A percentile compares a stretch with the other conserved stretches of the same genome.
These are phyloP conservation scores for Drosophila pandora DNA, from an alignment of 1,140 invertebrate genomes.

Conservation along the genomic window DNA sequence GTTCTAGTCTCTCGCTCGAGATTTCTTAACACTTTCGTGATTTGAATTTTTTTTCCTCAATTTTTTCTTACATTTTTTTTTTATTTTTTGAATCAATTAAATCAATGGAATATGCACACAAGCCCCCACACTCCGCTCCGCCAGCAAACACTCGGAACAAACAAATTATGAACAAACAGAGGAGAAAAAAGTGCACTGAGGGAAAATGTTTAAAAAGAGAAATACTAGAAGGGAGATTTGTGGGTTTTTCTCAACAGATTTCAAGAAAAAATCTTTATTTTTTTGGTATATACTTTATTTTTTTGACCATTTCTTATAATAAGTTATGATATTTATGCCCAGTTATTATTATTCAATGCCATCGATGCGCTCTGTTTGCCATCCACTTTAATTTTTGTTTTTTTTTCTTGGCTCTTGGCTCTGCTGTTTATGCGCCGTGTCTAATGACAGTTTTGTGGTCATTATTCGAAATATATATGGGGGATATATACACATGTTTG, in stretches of 20 bases:
- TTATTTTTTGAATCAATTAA: slow-evolving; percentile 72
- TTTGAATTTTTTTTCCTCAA: slow-evolving; percentile 55
- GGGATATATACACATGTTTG: neutral
- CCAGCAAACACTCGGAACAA: slow-evolving; percentile 26
- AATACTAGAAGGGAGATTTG: neutral
- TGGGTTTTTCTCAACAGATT: neutral
- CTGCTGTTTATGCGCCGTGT: slow-evolving; percentile 73
- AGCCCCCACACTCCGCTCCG: slow-evolving; percentile 11
- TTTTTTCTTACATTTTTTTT: slow-evolving; percentile 3
- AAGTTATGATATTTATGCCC: slow-evolving; percentile 16
- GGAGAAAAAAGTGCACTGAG: slow-evolving; percentile 3
- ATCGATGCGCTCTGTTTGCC: slow-evolving; percentile 63
- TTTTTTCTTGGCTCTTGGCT: slow-evolving; percentile 7
- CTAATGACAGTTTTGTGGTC: slow-evolving; percentile 77
- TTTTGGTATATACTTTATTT: neutral
- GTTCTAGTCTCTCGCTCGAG: slow-evolving; percentile 29
- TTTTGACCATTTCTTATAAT: neutral
- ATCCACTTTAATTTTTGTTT: slow-evolving; percentile 42
- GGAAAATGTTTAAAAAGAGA: neutral
- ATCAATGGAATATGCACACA: slow-evolving; percentile 46
- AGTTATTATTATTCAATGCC: slow-evolving; percentile 52
- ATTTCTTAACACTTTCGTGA: slow-evolving; percentile 77
- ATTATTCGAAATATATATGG: slow-evolving; percentile 72
- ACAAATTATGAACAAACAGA: slow-evolving; percentile 58
- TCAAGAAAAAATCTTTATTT: neutral